Base-by-base conservation (phyloP, 23 tunicate genomes). In the Ciona savignyi region DNA sequence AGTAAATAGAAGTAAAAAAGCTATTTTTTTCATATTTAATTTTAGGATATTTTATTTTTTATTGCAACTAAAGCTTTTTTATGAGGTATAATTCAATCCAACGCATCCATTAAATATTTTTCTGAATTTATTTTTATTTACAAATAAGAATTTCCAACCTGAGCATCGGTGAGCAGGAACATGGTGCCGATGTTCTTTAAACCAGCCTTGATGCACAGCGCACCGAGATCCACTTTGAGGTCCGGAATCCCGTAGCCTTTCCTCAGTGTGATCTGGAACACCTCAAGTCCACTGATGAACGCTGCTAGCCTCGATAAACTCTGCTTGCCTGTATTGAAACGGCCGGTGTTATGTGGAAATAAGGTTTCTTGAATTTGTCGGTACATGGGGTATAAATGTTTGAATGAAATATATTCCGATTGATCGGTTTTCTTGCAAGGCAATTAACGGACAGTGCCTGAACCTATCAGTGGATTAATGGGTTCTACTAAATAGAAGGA, bases 151-250 rank as follows among this genome's bases (percentile, higher is more conserved):
- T 42, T 42, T 6, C 56, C 15, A 42, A 95, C 99, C 93, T 95
- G 99, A 0, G 99, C 99, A 67, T 95, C 99, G 20, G 99, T 95
- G 21, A 95, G 83, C 68, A 95, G 73, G 64, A 95, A 95, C 99
- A 95, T 95, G 35, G 83, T 91, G 22, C 98, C 98, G 11, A 89
- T 72, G 66, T 89, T 95, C 42, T 95, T 95, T 69, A 89, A 60
- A 4, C 99, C 99, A 76, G 99, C 99, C 72, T 86, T 88, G 30
- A 95, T 70, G 62, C 89, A 95, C 11, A 89, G 87, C 33, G 80
- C 77, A 3, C 81, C 96, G 11, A 95, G 77, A 70, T 95, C 99
- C 28, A 89, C 30, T 61, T 89, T 95, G 30, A 95, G 88, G 64
- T 95, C 99, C 0, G 87, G 81, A 22, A 95, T 95, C n/a, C 79